A percentile compares a stretch with the other conserved stretches of the same genome.
Conservation (phyloP, 2,113 vertebrate species). For the Anas platyrhynchos region DNA sequence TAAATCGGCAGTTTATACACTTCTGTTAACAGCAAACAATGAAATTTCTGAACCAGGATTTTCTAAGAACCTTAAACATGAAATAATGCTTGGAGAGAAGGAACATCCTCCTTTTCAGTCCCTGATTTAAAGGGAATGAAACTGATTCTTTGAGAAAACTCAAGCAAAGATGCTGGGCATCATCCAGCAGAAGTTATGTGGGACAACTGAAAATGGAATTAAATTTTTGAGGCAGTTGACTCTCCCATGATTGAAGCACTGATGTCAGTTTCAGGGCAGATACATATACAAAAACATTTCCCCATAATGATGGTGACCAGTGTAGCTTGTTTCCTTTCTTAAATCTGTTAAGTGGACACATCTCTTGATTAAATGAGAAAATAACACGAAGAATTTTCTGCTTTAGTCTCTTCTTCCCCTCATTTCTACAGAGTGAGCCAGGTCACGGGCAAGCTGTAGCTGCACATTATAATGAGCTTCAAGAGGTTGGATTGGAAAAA, state of each 20-base stretch:
- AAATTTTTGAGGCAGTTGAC: neutral
- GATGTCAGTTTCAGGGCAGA: neutral
- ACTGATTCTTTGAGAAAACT: neutral
- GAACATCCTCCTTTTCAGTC: neutral
- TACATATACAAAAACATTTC: too few species aligned
- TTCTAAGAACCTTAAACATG: neutral
- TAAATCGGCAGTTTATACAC: neutral
- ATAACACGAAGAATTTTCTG: neutral
- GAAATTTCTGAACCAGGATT: neutral
- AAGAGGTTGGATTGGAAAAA: conserved; percentile 89
- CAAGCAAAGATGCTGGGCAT: neutral
- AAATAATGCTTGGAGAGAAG: neutral
- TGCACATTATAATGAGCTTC: conserved; percentile 91
- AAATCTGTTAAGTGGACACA: neutral
- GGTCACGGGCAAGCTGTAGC: conserved; percentile 90
- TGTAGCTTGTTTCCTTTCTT: neutral
- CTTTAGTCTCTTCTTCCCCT: neutral
- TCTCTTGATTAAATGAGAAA: neutral
- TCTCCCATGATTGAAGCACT: neutral
- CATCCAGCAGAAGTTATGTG: neutral
- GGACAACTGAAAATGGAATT: neutral
- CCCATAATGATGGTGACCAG: neutral
- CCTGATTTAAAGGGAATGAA: neutral
- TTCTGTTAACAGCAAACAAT: neutral
- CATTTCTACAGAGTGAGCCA: conserved; percentile 57